Evolutionary conservation across 2,113 vertebrate species (phyloP), one percentile per base, ranked within the genome.

Genomic region (Scatophagus argus): DNA sequence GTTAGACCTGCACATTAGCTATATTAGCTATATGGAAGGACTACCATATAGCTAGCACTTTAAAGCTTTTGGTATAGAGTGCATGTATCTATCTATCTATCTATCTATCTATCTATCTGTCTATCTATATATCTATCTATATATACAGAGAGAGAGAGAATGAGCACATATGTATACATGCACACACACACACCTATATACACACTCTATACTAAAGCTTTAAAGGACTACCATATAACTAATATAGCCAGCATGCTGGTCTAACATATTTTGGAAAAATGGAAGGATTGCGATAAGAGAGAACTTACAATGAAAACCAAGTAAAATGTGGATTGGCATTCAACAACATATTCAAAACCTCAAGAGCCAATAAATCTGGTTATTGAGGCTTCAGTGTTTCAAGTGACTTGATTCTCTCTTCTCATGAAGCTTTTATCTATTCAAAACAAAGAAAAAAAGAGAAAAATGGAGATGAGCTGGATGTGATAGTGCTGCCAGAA

Each of bases 401-500:
- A 72, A 82, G 61, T 82, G 87, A 82, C 63, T 89, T 52, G 64
- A 81, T 80, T 60, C 36, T 71, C 36, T 84, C 66, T 77, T 82
- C 74, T 71, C 75, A 36, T 81, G 67, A 66, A 83, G 87, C 84
- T 86, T 90, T 84, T 78, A 84, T 84, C 74, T 77, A 65, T 89
- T 91, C 84, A 79, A 86, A 83, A 81, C 66, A 66, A 79, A 65
- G 38, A 65, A 66, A 81, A 76, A 77, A 44, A 64, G 41, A 65
- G 70, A 87, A 68, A 87, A 87, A 85, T 82, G 77, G 58, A 74
- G 87, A 92, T 88, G 83, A 84, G 84, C 81, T 80, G 55, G 65
- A 83, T 76, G 78, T 47, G 89, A 81, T 81, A 71, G 70, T 54
- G 78, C 82, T 91, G 87, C 85, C 89, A 88, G 80, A 84, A 85